phyloP scores from a whole-genome alignment of 2,888 invertebrate genomes.

The Cremastinae sp. region DNA sequence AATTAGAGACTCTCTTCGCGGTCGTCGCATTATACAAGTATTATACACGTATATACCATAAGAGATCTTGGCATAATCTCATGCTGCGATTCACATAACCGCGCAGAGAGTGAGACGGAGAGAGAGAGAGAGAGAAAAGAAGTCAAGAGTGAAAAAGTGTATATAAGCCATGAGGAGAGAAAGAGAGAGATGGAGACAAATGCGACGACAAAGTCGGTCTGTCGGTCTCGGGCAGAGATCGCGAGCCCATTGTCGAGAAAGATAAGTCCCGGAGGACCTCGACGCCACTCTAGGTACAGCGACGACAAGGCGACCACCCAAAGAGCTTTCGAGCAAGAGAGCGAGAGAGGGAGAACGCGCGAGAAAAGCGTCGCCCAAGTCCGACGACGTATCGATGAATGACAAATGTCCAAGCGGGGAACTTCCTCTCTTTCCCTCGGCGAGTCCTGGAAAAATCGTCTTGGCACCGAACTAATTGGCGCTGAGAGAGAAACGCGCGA shows the following conservation, averaged over 20 bases:
- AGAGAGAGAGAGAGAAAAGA: conserved; percentile 22
- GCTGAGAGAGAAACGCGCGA: conserved; percentile 46
- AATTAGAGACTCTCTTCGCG: conserved; percentile 43
- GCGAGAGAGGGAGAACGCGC: conserved; percentile 11
- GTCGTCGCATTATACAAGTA: conserved; percentile 17
- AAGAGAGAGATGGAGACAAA: conserved; percentile 26
- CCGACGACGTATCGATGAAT: conserved; percentile 71
- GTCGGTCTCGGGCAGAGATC: conserved; percentile 68
- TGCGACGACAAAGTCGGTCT: conserved; percentile 63
- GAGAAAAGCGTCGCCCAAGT: conserved; percentile 28
- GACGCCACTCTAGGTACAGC: conserved; percentile 67
- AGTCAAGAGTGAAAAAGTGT: conserved; percentile 9
- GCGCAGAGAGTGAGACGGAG: conserved; percentile 26
- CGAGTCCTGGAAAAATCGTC: conserved; percentile 55
- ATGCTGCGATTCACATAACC: conserved; percentile 41
- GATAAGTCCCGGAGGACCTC: conserved; percentile 72
- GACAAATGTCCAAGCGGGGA: conserved; percentile 69
- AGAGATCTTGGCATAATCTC: conserved; percentile 48
- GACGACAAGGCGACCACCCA: conserved; percentile 75
- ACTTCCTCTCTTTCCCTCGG: conserved; percentile 28
- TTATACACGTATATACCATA: conserved; percentile 24
- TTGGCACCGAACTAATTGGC: conserved; percentile 61
- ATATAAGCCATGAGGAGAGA: conserved; percentile 19
- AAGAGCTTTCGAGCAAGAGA: conserved; percentile 61
- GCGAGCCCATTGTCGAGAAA: conserved; percentile 73